These are phyloP conservation scores for Pandemis heparana DNA, from an alignment of 2,888 invertebrate genomes.

Conservation along the genomic window DNA sequence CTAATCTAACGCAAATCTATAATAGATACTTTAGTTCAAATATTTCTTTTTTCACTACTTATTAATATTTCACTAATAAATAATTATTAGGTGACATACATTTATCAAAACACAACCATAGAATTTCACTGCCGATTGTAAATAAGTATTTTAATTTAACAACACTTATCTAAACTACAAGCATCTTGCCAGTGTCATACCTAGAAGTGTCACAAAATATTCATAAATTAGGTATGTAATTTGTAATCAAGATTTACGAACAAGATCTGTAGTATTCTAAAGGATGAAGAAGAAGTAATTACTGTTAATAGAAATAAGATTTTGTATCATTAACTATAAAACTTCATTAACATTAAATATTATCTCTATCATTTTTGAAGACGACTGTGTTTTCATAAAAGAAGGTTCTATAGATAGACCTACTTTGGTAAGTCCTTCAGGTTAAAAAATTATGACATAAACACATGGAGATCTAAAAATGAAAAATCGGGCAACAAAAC, in stretches of 20 bases:
- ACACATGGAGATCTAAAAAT: too few relatives aligned
- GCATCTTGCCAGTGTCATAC: constrained; percentile 24
- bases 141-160: constrained; percentile 2
- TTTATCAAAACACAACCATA: background rate
- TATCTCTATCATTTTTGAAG: background rate
- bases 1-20: background rate
- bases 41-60: background rate
- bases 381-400: background rate
- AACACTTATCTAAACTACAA: background rate
- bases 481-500: too few relatives aligned
- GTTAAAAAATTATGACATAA: too few relatives aligned
- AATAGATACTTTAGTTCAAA: background rate
- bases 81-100: background rate
- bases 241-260: background rate
- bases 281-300: background rate
- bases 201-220: constrained; percentile 27
- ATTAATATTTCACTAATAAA: too few relatives aligned
- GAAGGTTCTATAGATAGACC: too few relatives aligned
- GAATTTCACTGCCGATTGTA: constrained; percentile 26
- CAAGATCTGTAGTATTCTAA: constrained; percentile 25
- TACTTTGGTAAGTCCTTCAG: too few relatives aligned
- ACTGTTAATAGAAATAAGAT: constrained; percentile 4
- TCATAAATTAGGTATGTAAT: constrained; percentile 8
- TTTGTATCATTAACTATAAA: constrained; percentile 15
- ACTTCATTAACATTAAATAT: constrained; percentile 1